Conservation (phyloP, 2,888 invertebrate species). For the Imbricaverruca yamaguchii region DNA sequence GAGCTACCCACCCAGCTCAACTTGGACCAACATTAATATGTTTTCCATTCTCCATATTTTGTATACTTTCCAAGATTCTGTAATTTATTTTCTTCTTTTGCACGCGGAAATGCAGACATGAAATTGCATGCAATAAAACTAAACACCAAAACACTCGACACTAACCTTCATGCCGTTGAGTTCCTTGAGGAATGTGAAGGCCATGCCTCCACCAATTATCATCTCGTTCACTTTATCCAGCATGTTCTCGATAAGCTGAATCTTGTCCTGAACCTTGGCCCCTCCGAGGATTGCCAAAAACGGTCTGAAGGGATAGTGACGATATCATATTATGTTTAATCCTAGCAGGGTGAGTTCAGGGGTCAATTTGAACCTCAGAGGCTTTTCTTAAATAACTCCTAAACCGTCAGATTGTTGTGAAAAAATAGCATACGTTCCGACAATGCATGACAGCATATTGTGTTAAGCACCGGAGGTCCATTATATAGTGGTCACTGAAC, state of each 20-base stretch:
- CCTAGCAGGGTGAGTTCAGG: not conserved
- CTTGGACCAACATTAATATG: rapidly evolving
- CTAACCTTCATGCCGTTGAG: conserved; percentile 66
- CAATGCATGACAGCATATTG: not conserved
- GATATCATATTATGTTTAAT: not conserved
- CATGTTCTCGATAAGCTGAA: conserved; percentile 92
- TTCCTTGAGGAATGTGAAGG: conserved; percentile 95
- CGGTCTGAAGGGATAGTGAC: conserved; percentile 51
- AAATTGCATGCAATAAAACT: not conserved
- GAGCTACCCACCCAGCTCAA: not conserved
- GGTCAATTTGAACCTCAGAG: too few relatives aligned
- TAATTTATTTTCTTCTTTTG: not conserved
- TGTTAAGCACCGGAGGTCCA: too few relatives aligned
- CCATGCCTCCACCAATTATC: conserved; percentile 99
- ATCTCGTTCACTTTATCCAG: conserved; percentile 97
- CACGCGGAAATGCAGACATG: too few relatives aligned
- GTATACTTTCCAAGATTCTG: not conserved
- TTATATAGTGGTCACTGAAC: too few relatives aligned
- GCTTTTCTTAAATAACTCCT: too few relatives aligned
- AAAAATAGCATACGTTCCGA: not conserved
- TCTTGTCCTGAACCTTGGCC: conserved; percentile 98
- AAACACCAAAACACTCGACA: not conserved
- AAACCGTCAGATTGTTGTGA: too few relatives aligned
- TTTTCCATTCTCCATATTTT: not conserved
- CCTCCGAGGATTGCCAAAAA: conserved; percentile 98